These are phyloP conservation scores for Ylistrum balloti DNA, from an alignment of 1,140 invertebrate genomes.

Conservation along the genomic window DNA sequence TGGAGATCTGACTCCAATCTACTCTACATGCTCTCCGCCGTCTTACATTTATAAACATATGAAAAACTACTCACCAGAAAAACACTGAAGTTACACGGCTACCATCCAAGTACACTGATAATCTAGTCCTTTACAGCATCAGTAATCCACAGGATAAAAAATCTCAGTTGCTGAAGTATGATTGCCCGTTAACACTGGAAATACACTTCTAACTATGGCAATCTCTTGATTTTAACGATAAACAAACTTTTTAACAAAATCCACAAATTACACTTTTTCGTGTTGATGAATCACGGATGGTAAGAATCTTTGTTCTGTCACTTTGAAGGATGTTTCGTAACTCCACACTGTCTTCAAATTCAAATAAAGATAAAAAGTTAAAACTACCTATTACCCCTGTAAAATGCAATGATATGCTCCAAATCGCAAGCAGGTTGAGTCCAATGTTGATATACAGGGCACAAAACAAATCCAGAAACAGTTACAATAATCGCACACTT, in stretches of 20 bases:
- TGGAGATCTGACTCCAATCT: constrained; percentile 14
- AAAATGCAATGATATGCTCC: neutral
- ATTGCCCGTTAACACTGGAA: neutral
- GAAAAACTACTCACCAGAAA: constrained; percentile 4
- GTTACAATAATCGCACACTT: neutral
- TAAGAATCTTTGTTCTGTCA: constrained; percentile 13
- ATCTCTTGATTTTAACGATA: neutral
- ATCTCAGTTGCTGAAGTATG: neutral
- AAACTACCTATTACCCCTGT: neutral
- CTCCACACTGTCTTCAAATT: neutral
- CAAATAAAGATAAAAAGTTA: neutral
- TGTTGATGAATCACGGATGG: neutral
- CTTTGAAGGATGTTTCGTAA: neutral
- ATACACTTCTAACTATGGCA: neutral
- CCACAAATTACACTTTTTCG: neutral
- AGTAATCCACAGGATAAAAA: neutral
- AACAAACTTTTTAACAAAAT: neutral
- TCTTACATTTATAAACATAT: constrained; percentile 18
- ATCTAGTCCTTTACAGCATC: neutral
- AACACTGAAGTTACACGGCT: neutral
- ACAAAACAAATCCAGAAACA: neutral
- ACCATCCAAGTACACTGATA: neutral
- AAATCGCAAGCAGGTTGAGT: neutral
- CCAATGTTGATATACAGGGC: neutral
- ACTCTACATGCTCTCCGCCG: neutral